Percentiles rank a stretch among this genome's conserved stretches.
phyloP scores from a whole-genome alignment of 1,140 invertebrate genomes.

The Xylocopa sonorina region DNA sequence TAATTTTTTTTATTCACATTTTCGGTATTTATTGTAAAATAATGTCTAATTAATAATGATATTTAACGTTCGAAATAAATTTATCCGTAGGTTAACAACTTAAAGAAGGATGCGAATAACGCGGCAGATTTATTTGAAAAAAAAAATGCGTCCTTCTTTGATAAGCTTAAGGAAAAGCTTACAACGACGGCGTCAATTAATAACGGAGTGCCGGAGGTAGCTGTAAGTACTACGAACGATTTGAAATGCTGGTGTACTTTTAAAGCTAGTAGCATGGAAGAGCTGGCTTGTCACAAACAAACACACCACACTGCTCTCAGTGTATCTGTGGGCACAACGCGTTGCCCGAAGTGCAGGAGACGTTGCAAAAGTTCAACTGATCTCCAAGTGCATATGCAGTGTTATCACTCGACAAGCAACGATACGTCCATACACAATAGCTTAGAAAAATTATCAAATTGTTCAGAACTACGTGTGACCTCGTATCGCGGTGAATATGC shows the following conservation, averaged over 20 bases:
- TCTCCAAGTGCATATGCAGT: slow-evolving; percentile 87
- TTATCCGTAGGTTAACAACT: slow-evolving; percentile 59
- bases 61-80: neutral
- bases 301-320: slow-evolving; percentile 79
- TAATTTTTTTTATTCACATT: neutral
- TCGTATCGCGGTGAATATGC: slow-evolving; percentile 74
- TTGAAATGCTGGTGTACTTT: slow-evolving; percentile 81
- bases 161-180: slow-evolving; percentile 90
- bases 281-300: slow-evolving; percentile 75
- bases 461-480: slow-evolving; percentile 66
- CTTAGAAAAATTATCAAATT: slow-evolving; percentile 73
- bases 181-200: slow-evolving; percentile 79
- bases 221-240: slow-evolving; percentile 75
- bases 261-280: slow-evolving; percentile 74
- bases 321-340: slow-evolving; percentile 85
- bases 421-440: slow-evolving; percentile 70
- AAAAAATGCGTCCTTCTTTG: slow-evolving; percentile 91
- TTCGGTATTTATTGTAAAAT: neutral
- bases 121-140: slow-evolving; percentile 82
- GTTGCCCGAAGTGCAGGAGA: slow-evolving; percentile 92
- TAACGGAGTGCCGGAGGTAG: slow-evolving; percentile 80
- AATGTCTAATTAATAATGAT: too few species aligned
- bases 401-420: slow-evolving; percentile 84
- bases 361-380: slow-evolving; percentile 91
- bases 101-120: slow-evolving; percentile 73